Conservation (phyloP, 2,797 vertebrate species). For the Pagetopsis macropterus region DNA sequence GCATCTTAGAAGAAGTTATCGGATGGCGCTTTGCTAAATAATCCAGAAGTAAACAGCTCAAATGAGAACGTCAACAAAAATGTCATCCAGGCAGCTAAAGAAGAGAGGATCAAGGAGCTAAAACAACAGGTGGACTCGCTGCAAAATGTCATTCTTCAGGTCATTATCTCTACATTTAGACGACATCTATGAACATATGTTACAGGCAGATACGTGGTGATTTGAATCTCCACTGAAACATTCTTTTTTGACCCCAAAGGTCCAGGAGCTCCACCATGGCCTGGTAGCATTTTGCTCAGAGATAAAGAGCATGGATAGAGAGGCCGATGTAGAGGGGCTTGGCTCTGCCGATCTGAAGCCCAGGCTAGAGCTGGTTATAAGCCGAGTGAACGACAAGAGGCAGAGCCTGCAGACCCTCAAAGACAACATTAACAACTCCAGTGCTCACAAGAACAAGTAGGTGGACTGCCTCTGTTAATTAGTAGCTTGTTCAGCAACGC, state of each 20-base stretch:
- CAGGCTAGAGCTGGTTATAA: constrained; percentile 69
- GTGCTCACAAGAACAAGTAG: constrained; percentile 73
- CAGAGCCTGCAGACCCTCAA: constrained; percentile 67
- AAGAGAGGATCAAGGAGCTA: constrained; percentile 79
- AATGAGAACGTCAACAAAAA: constrained; percentile 56
- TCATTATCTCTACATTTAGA: constrained; percentile 34
- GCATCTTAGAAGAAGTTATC: constrained; percentile 61
- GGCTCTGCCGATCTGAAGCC: constrained; percentile 68
- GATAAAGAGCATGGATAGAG: constrained; percentile 76
- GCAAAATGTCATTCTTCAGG: constrained; percentile 81
- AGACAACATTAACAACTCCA: constrained; percentile 65
- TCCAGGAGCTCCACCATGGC: constrained; percentile 79
- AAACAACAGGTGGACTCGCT: constrained; percentile 82
- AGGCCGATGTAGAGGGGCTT: constrained; percentile 60
- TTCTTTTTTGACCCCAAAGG: constrained; percentile 54
- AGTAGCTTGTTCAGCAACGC: constrained; percentile 7
- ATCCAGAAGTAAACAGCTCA: constrained; percentile 31
- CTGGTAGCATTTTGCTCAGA: constrained; percentile 79
- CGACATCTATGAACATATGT: neutral
- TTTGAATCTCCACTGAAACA: neutral
- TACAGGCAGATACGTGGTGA: neutral
- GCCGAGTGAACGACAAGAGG: constrained; percentile 75
- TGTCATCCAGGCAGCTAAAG: constrained; percentile 62
- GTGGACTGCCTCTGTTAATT: constrained; percentile 25
- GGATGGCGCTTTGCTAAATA: constrained; percentile 13